These are phyloP conservation scores for Drosophila anceps DNA, from an alignment of 2,888 invertebrate species.

Conservation along the genomic window DNA sequence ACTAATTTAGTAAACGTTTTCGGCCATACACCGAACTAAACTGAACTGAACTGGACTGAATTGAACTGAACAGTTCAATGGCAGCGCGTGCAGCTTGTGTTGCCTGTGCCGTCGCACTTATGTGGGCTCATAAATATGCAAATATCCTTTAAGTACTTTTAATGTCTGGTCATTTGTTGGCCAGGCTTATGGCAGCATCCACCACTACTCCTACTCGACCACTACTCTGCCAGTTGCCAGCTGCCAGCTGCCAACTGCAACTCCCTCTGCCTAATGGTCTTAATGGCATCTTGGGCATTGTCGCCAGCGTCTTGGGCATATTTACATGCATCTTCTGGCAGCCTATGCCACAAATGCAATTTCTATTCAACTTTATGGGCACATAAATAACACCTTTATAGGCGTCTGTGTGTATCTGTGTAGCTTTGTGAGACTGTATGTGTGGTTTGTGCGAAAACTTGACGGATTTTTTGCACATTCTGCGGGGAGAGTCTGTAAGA, in stretches of 20 bases:
- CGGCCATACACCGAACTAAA: background rate
- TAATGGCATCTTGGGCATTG: constrained; percentile 79
- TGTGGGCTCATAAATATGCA: constrained; percentile 82
- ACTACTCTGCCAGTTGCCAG: background rate
- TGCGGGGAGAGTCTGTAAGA: background rate
- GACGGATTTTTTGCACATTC: background rate
- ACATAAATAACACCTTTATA: constrained; percentile 78
- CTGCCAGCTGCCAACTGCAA: constrained; percentile 1
- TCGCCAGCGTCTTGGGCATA: constrained; percentile 67
- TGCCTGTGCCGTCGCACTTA: constrained; percentile 71
- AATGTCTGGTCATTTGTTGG: constrained; percentile 77
- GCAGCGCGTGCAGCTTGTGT: background rate
- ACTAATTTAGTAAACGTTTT: constrained; percentile 54
- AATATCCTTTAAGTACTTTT: constrained; percentile 82
- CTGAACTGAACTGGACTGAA: background rate
- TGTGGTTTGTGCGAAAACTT: constrained; percentile 9
- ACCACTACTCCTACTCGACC: constrained; percentile 3
- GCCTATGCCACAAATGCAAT: constrained; percentile 64
- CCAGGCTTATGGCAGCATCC: constrained; percentile 47
- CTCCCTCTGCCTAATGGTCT: constrained; percentile 51
- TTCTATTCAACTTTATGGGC: constrained; percentile 72
- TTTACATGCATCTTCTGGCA: constrained; percentile 51
- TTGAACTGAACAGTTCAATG: constrained; percentile 1
- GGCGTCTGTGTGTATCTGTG: background rate
- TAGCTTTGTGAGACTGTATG: background rate